Evolutionary conservation across 2,888 invertebrate genomes (phyloP).

Genomic region (Phorcus lineatus): DNA sequence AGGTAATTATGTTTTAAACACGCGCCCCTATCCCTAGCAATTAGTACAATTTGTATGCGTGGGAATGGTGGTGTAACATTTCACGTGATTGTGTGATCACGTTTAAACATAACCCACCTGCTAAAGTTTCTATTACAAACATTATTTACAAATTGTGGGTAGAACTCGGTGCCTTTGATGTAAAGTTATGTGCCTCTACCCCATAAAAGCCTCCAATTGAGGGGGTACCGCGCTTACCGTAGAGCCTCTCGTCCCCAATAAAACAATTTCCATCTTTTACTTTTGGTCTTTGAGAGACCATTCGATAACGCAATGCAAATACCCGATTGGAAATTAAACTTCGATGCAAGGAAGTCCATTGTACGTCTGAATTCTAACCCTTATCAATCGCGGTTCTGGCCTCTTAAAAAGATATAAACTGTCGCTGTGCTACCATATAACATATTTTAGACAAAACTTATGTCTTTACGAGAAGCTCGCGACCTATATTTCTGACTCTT

Average conservation of each 20-base stretch:
- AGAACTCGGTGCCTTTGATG: not conserved
- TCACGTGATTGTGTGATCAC: not conserved
- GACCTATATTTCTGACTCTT: not conserved
- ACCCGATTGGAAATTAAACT: slow-evolving; percentile 8
- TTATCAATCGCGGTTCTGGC: not conserved
- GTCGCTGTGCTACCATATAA: slow-evolving; percentile 4
- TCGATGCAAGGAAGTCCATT: not conserved
- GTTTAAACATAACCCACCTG: slow-evolving; percentile 18
- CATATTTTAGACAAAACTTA: slow-evolving; percentile 14
- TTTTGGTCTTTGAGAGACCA: not conserved
- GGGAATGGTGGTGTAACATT: not conserved
- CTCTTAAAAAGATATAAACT: slow-evolving; percentile 10
- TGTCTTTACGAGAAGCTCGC: not conserved
- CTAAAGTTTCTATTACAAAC: not conserved
- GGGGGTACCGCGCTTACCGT: not conserved
- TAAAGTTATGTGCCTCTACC: slow-evolving; percentile 6
- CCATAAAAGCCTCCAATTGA: slow-evolving; percentile 15
- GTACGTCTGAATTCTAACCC: not conserved
- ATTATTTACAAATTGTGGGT: slow-evolving; percentile 16
- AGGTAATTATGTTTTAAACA: too few relatives aligned
- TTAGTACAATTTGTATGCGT: not conserved
- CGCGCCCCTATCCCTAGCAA: not conserved
- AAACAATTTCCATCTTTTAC: slow-evolving; percentile 18
- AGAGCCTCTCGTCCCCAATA: not conserved
- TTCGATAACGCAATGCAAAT: not conserved